These are phyloP conservation scores for Anniella stebbinsi DNA, from an alignment of 2,797 vertebrate genomes.

Conservation along the genomic window DNA sequence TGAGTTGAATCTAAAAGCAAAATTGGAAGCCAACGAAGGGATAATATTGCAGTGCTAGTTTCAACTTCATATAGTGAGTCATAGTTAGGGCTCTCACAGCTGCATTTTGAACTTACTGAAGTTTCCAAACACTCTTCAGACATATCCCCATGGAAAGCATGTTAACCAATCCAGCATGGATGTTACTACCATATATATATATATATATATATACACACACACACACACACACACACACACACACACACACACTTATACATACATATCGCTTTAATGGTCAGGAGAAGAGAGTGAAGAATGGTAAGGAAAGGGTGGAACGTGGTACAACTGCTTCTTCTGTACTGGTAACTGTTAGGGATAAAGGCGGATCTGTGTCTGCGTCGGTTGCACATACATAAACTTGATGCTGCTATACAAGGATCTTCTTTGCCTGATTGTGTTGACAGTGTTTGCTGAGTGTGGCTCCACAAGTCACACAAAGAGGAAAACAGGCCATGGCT, in stretches of 20 bases:
- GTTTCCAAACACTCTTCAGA: background rate
- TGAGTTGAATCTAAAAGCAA: background rate
- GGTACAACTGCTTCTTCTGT: background rate
- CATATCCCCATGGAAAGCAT: background rate
- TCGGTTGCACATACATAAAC: background rate
- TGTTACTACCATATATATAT: background rate
- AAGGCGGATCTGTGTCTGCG: background rate
- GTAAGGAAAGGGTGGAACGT: background rate
- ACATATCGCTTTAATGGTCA: background rate
- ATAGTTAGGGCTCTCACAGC: too few relatives aligned
- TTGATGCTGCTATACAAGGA: background rate
- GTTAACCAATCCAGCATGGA: background rate
- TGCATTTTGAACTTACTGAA: background rate
- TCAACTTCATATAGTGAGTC: background rate
- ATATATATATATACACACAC: too few relatives aligned
- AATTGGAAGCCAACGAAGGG: background rate
- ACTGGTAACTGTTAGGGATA: background rate
- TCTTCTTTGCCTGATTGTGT: background rate
- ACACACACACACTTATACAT: too few relatives aligned
- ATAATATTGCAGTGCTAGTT: background rate
- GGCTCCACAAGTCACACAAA: background rate
- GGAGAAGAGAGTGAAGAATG: background rate
- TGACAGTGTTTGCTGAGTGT: background rate
- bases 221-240: too few relatives aligned
- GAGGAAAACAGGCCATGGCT: background rate